Evolutionary conservation across 2,888 invertebrate genomes (phyloP), one percentile per base, ranked within the genome.

Genomic region (Drosophila neonasuta): DNA sequence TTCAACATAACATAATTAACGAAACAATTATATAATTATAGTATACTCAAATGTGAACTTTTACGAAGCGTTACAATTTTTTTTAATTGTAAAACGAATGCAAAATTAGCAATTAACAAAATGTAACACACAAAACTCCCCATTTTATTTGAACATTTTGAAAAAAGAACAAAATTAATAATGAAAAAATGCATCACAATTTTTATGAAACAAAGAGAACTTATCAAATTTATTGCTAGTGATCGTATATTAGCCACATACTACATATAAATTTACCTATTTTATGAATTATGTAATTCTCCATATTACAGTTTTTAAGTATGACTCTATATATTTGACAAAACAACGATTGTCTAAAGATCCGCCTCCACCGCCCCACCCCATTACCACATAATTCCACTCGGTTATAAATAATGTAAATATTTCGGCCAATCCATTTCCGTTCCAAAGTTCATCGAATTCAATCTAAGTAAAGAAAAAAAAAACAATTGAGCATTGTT

Each of bases 1-100:
- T 61, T 68, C 32, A 68, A 69, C 36, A 68, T 68, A 50, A 81
- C 65, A 55, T 81, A 72, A 79, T 66, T 81, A 79, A 74, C 67
- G 60, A 80, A 74, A 72, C 70, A 73, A 80, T 78, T 86, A 75
- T 76, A 74, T 58, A 64, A 52, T 58, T 49, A 51, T 74, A 68
- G 72, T 80, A 82, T 80, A 85, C 85, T 80, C 85, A 67, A 85
- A 63, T 77, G 75, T 80, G 75, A 80, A 79, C 74, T 68, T 83
- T 77, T 74, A 78, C 65, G 71, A 83, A 78, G 55, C 79, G 74
- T 80, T 85, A 79, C 67, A 71, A 69, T 77, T 86, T 86, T 84
- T 80, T 77, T 74, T 6, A 24, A 84, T 71, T 71, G 77, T 66
- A 63, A 63, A 72, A 71, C 45, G 36, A 71, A 68, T 60, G 64